Base-by-base conservation (phyloP, 2,888 invertebrate genomes). In the Dolichomitus sp. region DNA sequence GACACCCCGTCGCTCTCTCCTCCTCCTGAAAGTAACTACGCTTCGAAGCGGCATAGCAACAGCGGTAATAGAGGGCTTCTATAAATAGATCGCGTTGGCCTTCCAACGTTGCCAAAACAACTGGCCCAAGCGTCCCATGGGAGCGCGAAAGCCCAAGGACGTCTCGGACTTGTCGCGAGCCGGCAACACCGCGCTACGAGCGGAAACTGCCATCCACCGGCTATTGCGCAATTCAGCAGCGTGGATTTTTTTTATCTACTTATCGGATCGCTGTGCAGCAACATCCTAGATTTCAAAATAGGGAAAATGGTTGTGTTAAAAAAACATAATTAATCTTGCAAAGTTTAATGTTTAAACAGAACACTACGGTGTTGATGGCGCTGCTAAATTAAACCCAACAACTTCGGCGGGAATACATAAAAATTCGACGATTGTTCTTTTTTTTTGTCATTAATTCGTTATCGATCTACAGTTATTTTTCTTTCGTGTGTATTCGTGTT, bases 21-120 rank as follows among this genome's bases (percentile, higher is more conserved):
- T 81, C 42, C 52, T 50, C 77, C 85, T 50, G 48, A 74, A 69
- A 52, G 66, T 59, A 84, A 80, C 83, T 79, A 80, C 85, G 83
- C 79, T 73, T 77, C 76, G 74, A 68, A 68, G 86, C 87, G 84
- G 91, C 92, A 91, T 92, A 91, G 92, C 91, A 92, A 92, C 92
- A 92, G 89, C 90, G 83, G 83, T 85, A 86, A 90, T 89, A 88
- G 87, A 86, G 86, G 84, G 81, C 86, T 81, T 68, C 91, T 91
- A 92, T 90, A 92, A 91, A 92, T 91, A 92, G 91, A 91, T 87
- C 83, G 78, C 84, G 80, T 76, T 86, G 50, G 84, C 84, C 85
- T 84, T 88, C 86, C 92, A 88, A 87, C 77, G 92, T 92, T 92
- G 92, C 91, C 92, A 89, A 89, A 89, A 88, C 86, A 75, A 88